Conservation (phyloP, 92 coral and sea anemone genomes). For the Pocillopora grandis region DNA sequence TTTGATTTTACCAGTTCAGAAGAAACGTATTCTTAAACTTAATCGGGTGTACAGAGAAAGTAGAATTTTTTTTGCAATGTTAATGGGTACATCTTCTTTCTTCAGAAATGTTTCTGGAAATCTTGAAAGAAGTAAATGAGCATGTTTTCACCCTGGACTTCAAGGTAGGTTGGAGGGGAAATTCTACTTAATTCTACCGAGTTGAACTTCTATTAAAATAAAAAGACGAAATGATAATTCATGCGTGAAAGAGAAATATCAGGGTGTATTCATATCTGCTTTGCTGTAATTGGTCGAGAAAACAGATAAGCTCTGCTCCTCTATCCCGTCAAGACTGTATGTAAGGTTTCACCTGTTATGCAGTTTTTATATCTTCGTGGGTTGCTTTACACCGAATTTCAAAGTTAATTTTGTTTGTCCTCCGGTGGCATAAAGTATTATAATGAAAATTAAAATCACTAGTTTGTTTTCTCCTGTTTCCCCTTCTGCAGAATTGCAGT, state of each 20-base stretch:
- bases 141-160: constrained; percentile 69
- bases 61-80: background rate
- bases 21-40: background rate
- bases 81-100: background rate
- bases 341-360: too few species aligned
- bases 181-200: background rate
- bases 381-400: background rate
- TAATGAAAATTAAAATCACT: background rate
- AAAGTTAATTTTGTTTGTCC: background rate
- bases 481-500: constrained; percentile 64
- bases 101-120: constrained; percentile 63
- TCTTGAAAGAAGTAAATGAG: constrained; percentile 57
- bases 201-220: background rate
- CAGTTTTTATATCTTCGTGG: too few species aligned
- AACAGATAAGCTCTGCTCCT: background rate
- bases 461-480: background rate
- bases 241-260: background rate
- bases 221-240: background rate
- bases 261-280: background rate
- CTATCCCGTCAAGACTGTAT: too few species aligned
- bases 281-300: background rate
- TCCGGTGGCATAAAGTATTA: background rate
- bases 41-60: background rate
- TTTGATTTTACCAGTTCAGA: background rate
- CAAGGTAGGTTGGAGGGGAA: constrained; percentile 48